Evolutionary conservation across 2,888 invertebrate genomes (phyloP), one percentile per base, ranked within the genome.

Genomic region (Yponomeuta malinellus): DNA sequence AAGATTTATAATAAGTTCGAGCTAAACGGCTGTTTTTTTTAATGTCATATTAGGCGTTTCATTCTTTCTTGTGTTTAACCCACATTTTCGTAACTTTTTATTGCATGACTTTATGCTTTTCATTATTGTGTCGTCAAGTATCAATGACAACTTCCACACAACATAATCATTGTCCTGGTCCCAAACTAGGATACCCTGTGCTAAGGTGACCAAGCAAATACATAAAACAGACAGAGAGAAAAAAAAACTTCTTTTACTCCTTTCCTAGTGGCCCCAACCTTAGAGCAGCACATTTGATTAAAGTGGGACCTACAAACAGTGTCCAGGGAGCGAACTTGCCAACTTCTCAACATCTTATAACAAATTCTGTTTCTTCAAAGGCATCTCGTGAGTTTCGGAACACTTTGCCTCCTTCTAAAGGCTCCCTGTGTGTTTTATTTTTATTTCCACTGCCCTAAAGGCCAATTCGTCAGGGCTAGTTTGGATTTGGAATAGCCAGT

Each of bases 291-390:
- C 37, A 52, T 68, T 68, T 68, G 68, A 68, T 68, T 68, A 68
- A 68, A 68, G 29, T 52, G 48, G 52, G 29, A 52, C 52, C 64
- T 64, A 31, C 48, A 68, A 52, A 52, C 68, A 68, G 48, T 31
- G 68, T 52, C 52, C 48, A 48, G 68, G 68, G 68, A 68, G 31
- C 48, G 9, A 48, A 68, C 48, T 68, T 31, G 10, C n/a, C 9
- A 52, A 48, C 31, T 52, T 15, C 29, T 2, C 29, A 29, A 23
- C 68, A 68, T 52, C 68, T 68, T 68, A 68, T 68, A 68, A 68
- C 68, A 68, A 68, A 52, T 68, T 68, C 68, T 52, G 68, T 68
- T 68, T 68, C 48, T 68, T n/a, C 9, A 68, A 68, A 23, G n/a
- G 52, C 43, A 52, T 48, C 52, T n/a, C 48, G 48, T 9, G 48